Conservation (phyloP, 2,113 vertebrate species). For the Carlito syrichta region DNA sequence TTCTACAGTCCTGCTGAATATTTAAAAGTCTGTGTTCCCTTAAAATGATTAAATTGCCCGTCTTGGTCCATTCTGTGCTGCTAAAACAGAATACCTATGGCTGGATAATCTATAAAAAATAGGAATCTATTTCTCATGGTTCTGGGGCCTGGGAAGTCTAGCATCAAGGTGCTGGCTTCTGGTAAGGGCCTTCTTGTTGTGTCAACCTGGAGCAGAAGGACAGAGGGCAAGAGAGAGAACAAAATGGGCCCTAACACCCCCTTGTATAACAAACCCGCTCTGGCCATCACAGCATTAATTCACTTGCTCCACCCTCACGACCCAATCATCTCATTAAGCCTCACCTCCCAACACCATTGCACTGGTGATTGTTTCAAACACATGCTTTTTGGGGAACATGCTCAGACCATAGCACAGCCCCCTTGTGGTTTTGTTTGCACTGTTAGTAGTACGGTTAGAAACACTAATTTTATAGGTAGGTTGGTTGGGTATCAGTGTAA, state of each 20-base stretch:
- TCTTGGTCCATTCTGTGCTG: neutral
- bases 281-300: neutral
- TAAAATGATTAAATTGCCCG: neutral
- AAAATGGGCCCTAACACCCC: neutral
- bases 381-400: neutral
- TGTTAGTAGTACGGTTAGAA: rapidly evolving
- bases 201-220: neutral
- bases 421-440: rapidly evolving
- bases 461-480: too few species aligned
- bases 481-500: rapidly evolving
- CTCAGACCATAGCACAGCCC: neutral
- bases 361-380: neutral
- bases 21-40: neutral
- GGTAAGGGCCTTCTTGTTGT: neutral
- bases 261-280: neutral
- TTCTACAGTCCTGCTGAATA: neutral
- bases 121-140: neutral
- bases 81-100: neutral
- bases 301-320: neutral
- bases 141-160: neutral
- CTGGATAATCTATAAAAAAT: neutral
- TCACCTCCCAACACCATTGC: neutral
- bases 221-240: neutral
- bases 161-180: neutral
- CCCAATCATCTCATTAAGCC: neutral